A percentile compares a stretch with the other conserved stretches of the same genome.
Conservation (phyloP, 2,888 invertebrate species). For the Pediacus dermestoides region DNA sequence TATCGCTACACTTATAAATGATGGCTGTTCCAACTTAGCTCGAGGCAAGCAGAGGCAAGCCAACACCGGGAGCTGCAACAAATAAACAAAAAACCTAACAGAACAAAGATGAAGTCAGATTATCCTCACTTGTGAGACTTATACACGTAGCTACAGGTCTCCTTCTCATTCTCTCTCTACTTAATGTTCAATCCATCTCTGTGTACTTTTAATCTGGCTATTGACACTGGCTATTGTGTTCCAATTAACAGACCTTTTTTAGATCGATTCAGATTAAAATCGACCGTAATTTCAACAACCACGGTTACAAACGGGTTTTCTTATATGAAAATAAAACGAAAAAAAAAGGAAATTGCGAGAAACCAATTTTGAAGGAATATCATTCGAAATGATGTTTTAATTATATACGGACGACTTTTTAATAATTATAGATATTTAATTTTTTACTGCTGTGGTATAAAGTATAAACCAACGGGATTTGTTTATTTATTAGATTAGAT, state of each 20-base stretch:
- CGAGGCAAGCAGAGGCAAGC: constrained; percentile 45
- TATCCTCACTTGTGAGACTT: constrained; percentile 43
- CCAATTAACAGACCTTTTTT: constrained; percentile 21
- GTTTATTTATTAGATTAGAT: too few species aligned
- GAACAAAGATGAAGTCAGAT: constrained; percentile 49
- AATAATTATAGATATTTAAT: too few species aligned
- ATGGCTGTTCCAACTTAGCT: constrained; percentile 44
- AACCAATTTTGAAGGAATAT: too few species aligned
- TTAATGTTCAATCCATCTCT: constrained; percentile 7
- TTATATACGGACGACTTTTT: too few species aligned
- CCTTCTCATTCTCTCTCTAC: constrained; percentile 7
- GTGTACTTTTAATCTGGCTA: constrained; percentile 11
- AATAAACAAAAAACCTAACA: constrained; percentile 49
- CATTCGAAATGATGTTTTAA: too few species aligned
- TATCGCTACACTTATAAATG: constrained; percentile 50
- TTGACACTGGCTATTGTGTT: constrained; percentile 18
- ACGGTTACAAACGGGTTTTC: constrained; percentile 4
- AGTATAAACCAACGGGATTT: too few species aligned
- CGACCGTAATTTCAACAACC: constrained; percentile 10
- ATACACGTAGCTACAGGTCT: constrained; percentile 24
- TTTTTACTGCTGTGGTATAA: too few species aligned
- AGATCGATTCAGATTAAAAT: constrained; percentile 20
- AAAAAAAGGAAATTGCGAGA: too few species aligned
- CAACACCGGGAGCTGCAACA: constrained; percentile 50
- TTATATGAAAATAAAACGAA: too few species aligned